phyloP scores from a whole-genome alignment of 2,888 invertebrate species.

The Lithophane socia region DNA sequence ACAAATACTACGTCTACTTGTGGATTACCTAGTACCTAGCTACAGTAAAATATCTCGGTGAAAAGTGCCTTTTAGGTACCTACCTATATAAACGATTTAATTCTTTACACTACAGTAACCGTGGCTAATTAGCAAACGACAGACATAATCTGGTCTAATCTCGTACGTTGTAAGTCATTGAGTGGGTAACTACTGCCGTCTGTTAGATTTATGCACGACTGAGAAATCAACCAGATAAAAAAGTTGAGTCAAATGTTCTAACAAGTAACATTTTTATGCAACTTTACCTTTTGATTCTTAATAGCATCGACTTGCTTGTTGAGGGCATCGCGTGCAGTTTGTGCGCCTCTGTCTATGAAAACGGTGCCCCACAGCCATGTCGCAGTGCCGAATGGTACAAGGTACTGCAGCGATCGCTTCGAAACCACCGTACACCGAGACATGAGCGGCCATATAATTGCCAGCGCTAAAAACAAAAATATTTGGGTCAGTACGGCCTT shows the following conservation, averaged over 20 bases:
- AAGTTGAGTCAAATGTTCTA: constrained; percentile 37
- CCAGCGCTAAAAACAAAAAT: constrained; percentile 89
- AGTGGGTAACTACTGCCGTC: background rate
- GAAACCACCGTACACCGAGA: constrained; percentile 95
- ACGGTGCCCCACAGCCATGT: constrained; percentile 97
- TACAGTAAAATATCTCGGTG: background rate
- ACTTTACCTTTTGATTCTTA: constrained; percentile 90
- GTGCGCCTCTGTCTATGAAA: constrained; percentile 95
- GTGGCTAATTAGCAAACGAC: background rate
- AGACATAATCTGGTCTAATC: background rate
- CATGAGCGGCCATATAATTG: constrained; percentile 96
- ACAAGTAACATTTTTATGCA: constrained; percentile 30
- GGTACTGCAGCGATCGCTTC: constrained; percentile 95
- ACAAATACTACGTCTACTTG: background rate
- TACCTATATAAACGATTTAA: background rate
- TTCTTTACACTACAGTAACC: background rate
- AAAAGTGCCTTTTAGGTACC: background rate
- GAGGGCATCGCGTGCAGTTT: constrained; percentile 93
- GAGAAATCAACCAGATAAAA: constrained; percentile 6
- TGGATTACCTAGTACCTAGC: background rate
- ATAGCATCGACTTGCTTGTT: constrained; percentile 93
- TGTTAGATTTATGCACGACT: background rate
- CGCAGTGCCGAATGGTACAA: constrained; percentile 96
- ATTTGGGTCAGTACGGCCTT: constrained; percentile 31
- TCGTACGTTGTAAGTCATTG: background rate